phyloP scores from a whole-genome alignment of 2,888 invertebrate genomes.

The Chloromyia formosa region DNA sequence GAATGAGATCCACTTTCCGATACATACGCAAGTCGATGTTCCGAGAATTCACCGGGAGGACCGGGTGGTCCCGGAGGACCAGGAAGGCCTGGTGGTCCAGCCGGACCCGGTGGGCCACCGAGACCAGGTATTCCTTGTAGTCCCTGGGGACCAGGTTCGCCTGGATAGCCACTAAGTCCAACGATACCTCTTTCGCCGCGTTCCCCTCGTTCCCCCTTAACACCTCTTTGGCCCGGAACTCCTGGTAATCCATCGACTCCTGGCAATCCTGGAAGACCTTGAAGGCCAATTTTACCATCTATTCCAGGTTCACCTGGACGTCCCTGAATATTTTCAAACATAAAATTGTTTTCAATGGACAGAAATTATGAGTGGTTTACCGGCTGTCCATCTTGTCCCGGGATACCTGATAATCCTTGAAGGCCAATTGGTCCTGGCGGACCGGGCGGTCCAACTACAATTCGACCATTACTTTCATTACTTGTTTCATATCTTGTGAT shows the following conservation, averaged over 20 bases:
- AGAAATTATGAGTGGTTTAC: constrained; percentile 57
- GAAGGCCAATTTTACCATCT: constrained; percentile 70
- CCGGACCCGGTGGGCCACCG: constrained; percentile 68
- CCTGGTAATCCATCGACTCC: constrained; percentile 74
- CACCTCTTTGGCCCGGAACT: constrained; percentile 66
- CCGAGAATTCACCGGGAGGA: constrained; percentile 11
- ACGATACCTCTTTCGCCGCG: constrained; percentile 75
- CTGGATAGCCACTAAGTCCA: constrained; percentile 72
- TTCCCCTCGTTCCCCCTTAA: constrained; percentile 79
- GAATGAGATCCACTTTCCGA: constrained; percentile 6
- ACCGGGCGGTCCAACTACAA: constrained; percentile 69
- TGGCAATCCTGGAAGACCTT: constrained; percentile 78
- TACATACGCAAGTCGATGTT: constrained; percentile 7
- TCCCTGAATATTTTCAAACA: constrained; percentile 21
- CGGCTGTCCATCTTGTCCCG: constrained; percentile 23
- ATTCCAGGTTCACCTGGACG: constrained; percentile 67
- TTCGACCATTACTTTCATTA: constrained; percentile 55
- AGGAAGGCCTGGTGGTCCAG: constrained; percentile 63
- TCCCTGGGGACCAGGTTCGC: constrained; percentile 35
- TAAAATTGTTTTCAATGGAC: background rate
- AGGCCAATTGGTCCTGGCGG: constrained; percentile 68
- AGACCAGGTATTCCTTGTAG: constrained; percentile 67
- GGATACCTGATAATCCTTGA: constrained; percentile 65
- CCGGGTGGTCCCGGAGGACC: constrained; percentile 54
- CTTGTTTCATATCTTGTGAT: constrained; percentile 54